These are phyloP conservation scores for Meiosimyza decipiens DNA, from an alignment of 2,888 invertebrate species.

Conservation along the genomic window DNA sequence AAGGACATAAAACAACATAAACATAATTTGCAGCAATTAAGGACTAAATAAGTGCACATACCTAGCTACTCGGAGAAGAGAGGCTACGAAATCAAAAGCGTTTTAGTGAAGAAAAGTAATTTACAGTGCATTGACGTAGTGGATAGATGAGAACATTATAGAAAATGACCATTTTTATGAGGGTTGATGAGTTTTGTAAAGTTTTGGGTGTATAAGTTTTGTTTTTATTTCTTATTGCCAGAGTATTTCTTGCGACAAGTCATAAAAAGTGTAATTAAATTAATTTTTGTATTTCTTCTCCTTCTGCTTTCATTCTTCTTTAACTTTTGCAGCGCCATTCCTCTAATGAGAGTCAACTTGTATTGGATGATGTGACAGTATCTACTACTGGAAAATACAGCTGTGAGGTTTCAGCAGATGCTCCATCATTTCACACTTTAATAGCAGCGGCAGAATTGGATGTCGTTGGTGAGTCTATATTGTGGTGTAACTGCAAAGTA, in stretches of 20 bases:
- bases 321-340: slow-evolving; percentile 49
- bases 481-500: too few relatives aligned
- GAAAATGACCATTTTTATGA: too few relatives aligned
- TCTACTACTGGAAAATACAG: slow-evolving; percentile 65
- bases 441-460: slow-evolving; percentile 66
- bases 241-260: too few relatives aligned
- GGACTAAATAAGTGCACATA: slow-evolving; percentile 7
- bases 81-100: not conserved
- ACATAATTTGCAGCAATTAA: slow-evolving; percentile 31
- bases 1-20: slow-evolving; percentile 20
- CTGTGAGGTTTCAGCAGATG: slow-evolving; percentile 67
- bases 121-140: not conserved
- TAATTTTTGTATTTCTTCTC: slow-evolving; percentile 1
- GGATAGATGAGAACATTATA: too few relatives aligned
- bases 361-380: slow-evolving; percentile 61
- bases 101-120: not conserved
- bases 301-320: slow-evolving; percentile 1
- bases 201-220: too few relatives aligned
- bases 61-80: not conserved
- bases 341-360: slow-evolving; percentile 67
- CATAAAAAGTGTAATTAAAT: not conserved
- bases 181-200: too few relatives aligned
- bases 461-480: slow-evolving; percentile 64
- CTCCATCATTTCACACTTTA: slow-evolving; percentile 67
- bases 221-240: too few relatives aligned